phyloP scores from a whole-genome alignment of 2,888 invertebrate genomes.

The Eustalomyia histrio region DNA sequence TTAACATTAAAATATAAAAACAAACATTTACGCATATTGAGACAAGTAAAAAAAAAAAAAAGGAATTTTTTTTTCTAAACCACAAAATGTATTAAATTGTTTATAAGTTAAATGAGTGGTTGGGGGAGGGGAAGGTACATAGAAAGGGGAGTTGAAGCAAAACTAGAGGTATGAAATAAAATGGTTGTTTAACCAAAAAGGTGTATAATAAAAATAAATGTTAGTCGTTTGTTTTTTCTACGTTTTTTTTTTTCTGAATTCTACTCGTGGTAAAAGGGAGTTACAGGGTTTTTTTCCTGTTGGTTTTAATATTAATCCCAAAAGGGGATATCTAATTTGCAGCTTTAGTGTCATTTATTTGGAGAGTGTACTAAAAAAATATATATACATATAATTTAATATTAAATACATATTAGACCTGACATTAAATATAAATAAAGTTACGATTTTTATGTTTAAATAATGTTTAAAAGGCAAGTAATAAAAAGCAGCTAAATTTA shows the following conservation, averaged over 20 bases:
- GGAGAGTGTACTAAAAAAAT: slow-evolving; percentile 21
- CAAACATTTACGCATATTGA: slow-evolving; percentile 53
- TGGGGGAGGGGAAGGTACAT: not conserved
- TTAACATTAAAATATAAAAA: slow-evolving; percentile 62
- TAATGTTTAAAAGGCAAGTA: not conserved
- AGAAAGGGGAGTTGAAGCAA: slow-evolving; percentile 8
- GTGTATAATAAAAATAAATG: slow-evolving; percentile 80
- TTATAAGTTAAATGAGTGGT: too few species aligned
- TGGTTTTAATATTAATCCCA: slow-evolving; percentile 68
- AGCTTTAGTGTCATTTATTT: slow-evolving; percentile 64
- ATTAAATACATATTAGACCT: slow-evolving; percentile 61
- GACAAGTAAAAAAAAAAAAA: slow-evolving; percentile 13
- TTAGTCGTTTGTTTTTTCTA: slow-evolving; percentile 78
- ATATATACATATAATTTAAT: slow-evolving; percentile 39
- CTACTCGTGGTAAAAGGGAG: slow-evolving; percentile 68
- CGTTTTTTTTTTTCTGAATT: slow-evolving; percentile 46
- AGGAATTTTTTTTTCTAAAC: not conserved
- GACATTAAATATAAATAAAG: slow-evolving; percentile 51
- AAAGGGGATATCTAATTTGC: slow-evolving; percentile 72
- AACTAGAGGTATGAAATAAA: not conserved
- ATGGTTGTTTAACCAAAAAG: slow-evolving; percentile 69
- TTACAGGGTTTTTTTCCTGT: slow-evolving; percentile 28
- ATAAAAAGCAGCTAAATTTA: too few species aligned
- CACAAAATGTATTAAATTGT: slow-evolving; percentile 7
- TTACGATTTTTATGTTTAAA: slow-evolving; percentile 21